phyloP scores from a whole-genome alignment of 2,888 invertebrate species.

The Morinoia aosen region DNA sequence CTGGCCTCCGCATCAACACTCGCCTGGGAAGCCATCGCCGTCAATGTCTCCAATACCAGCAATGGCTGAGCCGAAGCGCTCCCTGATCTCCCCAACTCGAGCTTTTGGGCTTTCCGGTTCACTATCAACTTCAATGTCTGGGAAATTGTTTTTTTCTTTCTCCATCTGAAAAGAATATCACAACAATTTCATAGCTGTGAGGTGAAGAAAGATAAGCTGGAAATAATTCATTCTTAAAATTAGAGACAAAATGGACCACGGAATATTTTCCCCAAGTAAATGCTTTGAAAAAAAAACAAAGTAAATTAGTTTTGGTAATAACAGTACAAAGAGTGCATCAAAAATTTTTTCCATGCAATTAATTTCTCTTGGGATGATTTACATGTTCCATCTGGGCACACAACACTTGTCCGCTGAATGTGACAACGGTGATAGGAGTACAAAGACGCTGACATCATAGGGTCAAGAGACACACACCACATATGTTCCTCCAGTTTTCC shows the following conservation, averaged over 20 bases:
- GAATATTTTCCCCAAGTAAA: not conserved
- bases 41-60: slow-evolving; percentile 74
- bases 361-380: no score
- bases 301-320: no score
- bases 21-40: slow-evolving; percentile 72
- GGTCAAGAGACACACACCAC: slow-evolving; percentile 20
- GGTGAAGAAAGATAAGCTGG: not conserved
- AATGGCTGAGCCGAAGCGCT: slow-evolving; percentile 74
- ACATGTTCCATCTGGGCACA: no score
- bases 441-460: no score
- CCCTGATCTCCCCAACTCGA: not conserved
- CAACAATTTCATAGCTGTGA: not conserved
- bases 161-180: not conserved
- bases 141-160: not conserved
- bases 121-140: not conserved
- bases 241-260: not conserved
- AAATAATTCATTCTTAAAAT: not conserved
- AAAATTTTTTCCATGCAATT: no score
- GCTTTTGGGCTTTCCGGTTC: not conserved
- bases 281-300: no score
- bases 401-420: no score
- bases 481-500: slow-evolving; percentile 56
- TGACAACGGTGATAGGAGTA: no score
- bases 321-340: no score
- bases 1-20: not conserved